These are phyloP conservation scores for Octopus bimaculoides DNA, from an alignment of 1,140 invertebrate species.

Conservation along the genomic window DNA sequence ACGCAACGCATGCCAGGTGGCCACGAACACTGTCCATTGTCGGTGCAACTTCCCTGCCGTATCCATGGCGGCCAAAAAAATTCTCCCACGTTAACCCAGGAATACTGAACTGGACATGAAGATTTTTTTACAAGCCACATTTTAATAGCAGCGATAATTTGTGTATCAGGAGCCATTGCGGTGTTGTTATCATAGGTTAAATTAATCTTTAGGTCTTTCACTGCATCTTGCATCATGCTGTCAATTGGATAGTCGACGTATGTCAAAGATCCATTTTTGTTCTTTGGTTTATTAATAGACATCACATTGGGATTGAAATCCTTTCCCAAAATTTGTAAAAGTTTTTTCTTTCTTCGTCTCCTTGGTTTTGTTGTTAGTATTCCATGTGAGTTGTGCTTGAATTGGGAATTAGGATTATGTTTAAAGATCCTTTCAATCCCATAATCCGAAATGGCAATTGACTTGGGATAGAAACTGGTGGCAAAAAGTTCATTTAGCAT, in stretches of 20 bases:
- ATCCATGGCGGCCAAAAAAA: slow-evolving; percentile 65
- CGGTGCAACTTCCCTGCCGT: slow-evolving; percentile 58
- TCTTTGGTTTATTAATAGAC: background rate
- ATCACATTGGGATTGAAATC: background rate
- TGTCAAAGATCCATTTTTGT: background rate
- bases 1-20: slow-evolving; percentile 63
- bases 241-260: background rate
- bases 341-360: background rate
- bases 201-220: background rate
- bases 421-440: background rate
- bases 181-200: background rate
- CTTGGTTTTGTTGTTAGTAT: background rate
- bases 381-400: background rate
- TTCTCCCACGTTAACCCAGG: slow-evolving; percentile 62
- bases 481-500: slow-evolving; percentile 5
- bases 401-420: background rate
- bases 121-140: slow-evolving; percentile 61
- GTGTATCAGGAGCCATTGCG: slow-evolving; percentile 2
- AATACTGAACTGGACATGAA: slow-evolving; percentile 60
- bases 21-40: slow-evolving; percentile 58
- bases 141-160: slow-evolving; percentile 33
- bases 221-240: too few relatives aligned
- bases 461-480: background rate
- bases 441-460: background rate
- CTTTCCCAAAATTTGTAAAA: background rate